Evolutionary conservation across 2,113 vertebrate genomes (phyloP), one percentile per base, ranked within the genome.

Genomic region (Paraplagusia blochii): DNA sequence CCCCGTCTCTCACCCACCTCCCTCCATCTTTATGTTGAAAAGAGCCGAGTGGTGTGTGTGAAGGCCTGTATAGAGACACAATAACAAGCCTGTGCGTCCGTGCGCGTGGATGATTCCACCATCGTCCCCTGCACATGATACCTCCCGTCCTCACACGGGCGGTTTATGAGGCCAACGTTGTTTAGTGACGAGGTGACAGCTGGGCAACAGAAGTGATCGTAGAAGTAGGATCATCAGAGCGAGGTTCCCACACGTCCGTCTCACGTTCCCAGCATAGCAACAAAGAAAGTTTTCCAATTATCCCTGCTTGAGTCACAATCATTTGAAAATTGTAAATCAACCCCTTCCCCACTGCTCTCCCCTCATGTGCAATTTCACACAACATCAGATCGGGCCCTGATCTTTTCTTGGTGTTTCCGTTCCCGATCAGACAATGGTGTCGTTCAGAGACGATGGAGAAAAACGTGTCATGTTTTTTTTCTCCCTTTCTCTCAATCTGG

Each of bases 241-340:
- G 46, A 1, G 19, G 62, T 77, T 67, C 73, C 74, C 73, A 74
- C 71, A 66, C 79, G 56, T 72, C 65, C 73, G 74, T 76, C 71
- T 73, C n/a, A n/a, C 49, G 53, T 50, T 44, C 72, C 74, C 81
- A 77, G 82, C 84, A 71, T 81, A 81, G 84, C 82, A 85, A 85
- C 86, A 88, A 86, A 88, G 84, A 82, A 83, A 86, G 72, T 82
- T 81, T 35, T 61, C 79, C 74, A 85, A 72, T 85, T 56, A 78
- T 77, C 76, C 79, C 77, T 76, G 69, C 53, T 68, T 74, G 80
- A 83, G 69, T 80, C 74, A 80, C 73, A 63, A 65, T 69, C 61
- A 52, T 16, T 69, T 56, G 63, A 59, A 50, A 43, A 62, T 73
- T 72, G 53, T 63, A 68, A 70, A 67, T 75, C 40, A 58, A 58